These are phyloP conservation scores for Apamea crenata DNA, from an alignment of 2,888 invertebrate species.

Conservation along the genomic window DNA sequence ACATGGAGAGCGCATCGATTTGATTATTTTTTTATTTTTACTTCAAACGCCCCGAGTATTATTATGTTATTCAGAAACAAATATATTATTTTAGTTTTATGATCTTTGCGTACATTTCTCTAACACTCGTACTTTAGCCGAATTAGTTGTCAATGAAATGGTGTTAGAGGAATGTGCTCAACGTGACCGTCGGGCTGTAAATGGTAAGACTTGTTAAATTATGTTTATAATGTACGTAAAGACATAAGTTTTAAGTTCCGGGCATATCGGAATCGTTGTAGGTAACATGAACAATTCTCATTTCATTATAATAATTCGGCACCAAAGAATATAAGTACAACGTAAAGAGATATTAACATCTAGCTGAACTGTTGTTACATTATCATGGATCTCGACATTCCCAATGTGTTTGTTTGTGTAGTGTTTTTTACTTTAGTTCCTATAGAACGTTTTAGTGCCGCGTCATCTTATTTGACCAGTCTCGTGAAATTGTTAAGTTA, in stretches of 20 bases:
- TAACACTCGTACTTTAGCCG: slow-evolving; percentile 48
- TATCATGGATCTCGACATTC: slow-evolving; percentile 87
- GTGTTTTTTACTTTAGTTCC: slow-evolving; percentile 75
- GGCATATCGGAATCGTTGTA: slow-evolving; percentile 67
- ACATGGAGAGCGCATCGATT: slow-evolving; percentile 50
- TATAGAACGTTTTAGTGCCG: slow-evolving; percentile 69
- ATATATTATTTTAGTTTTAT: slow-evolving; percentile 68
- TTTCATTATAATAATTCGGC: slow-evolving; percentile 74
- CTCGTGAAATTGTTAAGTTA: slow-evolving; percentile 67
- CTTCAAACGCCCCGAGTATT: slow-evolving; percentile 71
- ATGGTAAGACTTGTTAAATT: slow-evolving; percentile 82
- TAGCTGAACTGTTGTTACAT: slow-evolving; percentile 69
- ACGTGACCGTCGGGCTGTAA: slow-evolving; percentile 80
- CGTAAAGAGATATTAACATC: slow-evolving; percentile 65
- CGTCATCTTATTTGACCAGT: slow-evolving; percentile 73
- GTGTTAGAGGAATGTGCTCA: slow-evolving; percentile 67
- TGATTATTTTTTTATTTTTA: slow-evolving; percentile 52
- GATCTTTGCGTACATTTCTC: slow-evolving; percentile 56
- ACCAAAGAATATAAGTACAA: slow-evolving; percentile 87
- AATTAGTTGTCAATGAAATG: slow-evolving; percentile 60
- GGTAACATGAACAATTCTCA: slow-evolving; percentile 66
- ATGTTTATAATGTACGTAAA: slow-evolving; percentile 67
- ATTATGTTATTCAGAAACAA: slow-evolving; percentile 72
- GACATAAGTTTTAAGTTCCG: slow-evolving; percentile 66
- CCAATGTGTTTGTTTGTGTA: slow-evolving; percentile 77